These are phyloP conservation scores for Bucorvus abyssinicus DNA, from an alignment of 2,797 vertebrate species.

Conservation along the genomic window DNA sequence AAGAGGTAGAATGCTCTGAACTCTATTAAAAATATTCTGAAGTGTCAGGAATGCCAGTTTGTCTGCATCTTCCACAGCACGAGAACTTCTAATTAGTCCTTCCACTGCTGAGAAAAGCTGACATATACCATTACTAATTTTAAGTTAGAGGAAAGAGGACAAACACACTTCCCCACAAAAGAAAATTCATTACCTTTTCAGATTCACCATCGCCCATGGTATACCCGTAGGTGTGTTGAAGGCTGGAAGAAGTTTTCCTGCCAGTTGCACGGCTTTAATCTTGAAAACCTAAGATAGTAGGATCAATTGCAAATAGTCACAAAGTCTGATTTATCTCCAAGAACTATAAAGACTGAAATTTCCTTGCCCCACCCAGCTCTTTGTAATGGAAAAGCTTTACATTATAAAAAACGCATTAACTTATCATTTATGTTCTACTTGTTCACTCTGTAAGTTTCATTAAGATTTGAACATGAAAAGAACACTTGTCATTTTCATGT, in stretches of 20 bases:
- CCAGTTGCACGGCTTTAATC: conserved; percentile 93
- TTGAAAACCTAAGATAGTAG: conserved; percentile 88
- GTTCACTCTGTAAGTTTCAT: not conserved
- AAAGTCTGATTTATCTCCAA: conserved; percentile 5
- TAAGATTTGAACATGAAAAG: conserved; percentile 4
- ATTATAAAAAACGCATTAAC: not conserved
- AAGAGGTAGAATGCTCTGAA: not conserved
- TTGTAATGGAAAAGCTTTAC: not conserved
- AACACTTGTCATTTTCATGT: conserved; percentile 32
- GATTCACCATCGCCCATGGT: conserved; percentile 99
- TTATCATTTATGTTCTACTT: conserved; percentile 5
- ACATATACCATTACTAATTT: not conserved
- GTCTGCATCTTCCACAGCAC: not conserved
- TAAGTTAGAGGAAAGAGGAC: not conserved
- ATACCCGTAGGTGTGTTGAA: conserved; percentile 98
- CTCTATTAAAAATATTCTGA: not conserved
- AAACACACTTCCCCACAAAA: not conserved
- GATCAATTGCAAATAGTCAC: conserved; percentile 49
- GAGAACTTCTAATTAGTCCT: too few species aligned
- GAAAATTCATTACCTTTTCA: conserved; percentile 87
- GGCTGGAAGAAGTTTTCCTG: conserved; percentile 96
- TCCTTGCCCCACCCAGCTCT: not conserved
- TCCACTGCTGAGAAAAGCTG: not conserved
- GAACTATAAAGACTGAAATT: not conserved
- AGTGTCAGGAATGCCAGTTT: not conserved